phyloP scores from a whole-genome alignment of 2,113 vertebrate genomes.

The Petaurus breviceps region DNA sequence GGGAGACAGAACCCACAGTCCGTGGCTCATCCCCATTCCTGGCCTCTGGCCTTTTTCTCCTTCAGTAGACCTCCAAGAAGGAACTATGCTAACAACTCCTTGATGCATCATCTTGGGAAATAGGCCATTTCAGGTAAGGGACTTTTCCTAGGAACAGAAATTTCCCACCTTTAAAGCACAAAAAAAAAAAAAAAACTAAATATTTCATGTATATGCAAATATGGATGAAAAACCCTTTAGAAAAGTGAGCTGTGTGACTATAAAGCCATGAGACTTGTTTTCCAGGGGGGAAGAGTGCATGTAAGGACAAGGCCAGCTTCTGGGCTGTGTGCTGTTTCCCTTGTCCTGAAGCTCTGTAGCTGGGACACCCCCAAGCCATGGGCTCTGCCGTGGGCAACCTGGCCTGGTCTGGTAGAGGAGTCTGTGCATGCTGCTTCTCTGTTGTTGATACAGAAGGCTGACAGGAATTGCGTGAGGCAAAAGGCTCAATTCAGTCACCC shows the following conservation, averaged over 20 bases:
- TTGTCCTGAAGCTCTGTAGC: not conserved
- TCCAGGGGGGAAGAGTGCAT: not conserved
- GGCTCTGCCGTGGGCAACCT: not conserved
- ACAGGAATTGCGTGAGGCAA: not conserved
- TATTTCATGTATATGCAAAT: not conserved
- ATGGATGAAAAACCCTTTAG: not conserved
- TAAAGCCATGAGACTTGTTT: not conserved
- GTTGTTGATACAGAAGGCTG: not conserved
- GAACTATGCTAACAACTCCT: not conserved
- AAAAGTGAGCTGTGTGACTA: not conserved
- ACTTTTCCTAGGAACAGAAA: not conserved
- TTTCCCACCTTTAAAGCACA: not conserved
- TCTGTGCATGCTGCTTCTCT: not conserved
- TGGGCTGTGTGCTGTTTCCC: not conserved
- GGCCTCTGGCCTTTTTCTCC: not conserved
- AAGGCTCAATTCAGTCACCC: not conserved
- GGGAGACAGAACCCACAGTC: not conserved
- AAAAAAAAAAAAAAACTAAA: not conserved
- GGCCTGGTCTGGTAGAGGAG: not conserved
- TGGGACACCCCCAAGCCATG: not conserved
- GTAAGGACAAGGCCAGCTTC: not conserved
- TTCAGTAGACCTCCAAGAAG: not conserved
- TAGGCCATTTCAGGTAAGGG: not conserved
- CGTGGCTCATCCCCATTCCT: not conserved
- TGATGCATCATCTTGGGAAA: not conserved